Conservation (phyloP, 2,113 vertebrate species). For the Setophaga coronata region DNA sequence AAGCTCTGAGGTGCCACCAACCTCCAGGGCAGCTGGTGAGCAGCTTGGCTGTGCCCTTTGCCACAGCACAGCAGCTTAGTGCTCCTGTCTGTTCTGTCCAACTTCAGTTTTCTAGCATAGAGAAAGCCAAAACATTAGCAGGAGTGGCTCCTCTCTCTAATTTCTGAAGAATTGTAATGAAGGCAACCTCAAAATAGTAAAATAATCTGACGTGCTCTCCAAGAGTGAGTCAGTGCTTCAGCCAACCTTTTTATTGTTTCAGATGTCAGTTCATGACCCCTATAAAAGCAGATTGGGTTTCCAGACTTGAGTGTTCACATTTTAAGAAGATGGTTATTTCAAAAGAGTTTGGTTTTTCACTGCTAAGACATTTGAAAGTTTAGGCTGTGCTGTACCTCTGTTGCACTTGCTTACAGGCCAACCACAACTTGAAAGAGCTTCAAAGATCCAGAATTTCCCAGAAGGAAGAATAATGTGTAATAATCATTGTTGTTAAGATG, state of each 20-base stretch:
- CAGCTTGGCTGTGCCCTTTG: not conserved
- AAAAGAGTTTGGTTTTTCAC: not conserved
- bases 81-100: not conserved
- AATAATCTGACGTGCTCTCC: not conserved
- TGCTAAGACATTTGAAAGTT: not conserved
- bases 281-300: not conserved
- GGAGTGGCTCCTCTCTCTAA: not conserved
- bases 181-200: not conserved
- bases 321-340: not conserved
- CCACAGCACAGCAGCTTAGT: not conserved
- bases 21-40: not conserved
- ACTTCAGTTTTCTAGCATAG: not conserved
- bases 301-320: not conserved
- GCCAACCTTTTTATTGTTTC: not conserved
- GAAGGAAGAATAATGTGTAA: not conserved
- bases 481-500: not conserved
- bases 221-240: not conserved
- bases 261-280: not conserved
- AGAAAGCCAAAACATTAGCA: not conserved
- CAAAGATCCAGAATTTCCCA: not conserved
- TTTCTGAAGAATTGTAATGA: not conserved
- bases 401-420: not conserved
- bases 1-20: not conserved
- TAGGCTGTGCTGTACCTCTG: not conserved
- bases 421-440: not conserved